Evolutionary conservation across 1,140 invertebrate genomes (phyloP), one percentile per base, ranked within the genome.

Genomic region (Eueides isabella): DNA sequence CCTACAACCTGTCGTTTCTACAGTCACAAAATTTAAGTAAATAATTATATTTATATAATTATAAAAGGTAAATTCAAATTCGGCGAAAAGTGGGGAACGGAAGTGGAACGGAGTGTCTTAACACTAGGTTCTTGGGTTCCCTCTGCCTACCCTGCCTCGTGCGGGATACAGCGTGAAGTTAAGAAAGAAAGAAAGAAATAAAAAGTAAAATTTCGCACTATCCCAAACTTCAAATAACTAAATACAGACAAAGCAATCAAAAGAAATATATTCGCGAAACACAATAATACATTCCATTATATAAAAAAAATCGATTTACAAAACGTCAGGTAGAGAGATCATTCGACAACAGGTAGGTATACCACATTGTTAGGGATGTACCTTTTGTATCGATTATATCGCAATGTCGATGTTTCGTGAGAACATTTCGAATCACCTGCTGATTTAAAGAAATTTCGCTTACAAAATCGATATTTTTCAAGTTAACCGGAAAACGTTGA

Each of bases 261-360:
- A 23, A 55, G 19, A 55, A 55, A 55, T 55, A 19, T 55, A 23
- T 55, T 55, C 19, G 48, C 48, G 41, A 55, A 55, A 26, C 48
- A 26, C 48, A 55, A 55, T 44, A 44, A 44, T 55, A 55, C 48
- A 55, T 55, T 55, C 48, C 48, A 23, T 12, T 55, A 11, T 55
- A 55, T 11, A 55, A 26, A 55, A 55, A 55, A 55, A 26, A 55
- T 55, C n/a, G 19, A 23, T 55, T 55, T 11, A 55, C 48, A 26
- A 26, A 26, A 2, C 19, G 26, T 55, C 48, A 55, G 48, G 48
- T 55, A 55, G 48, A n/a, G n/a, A 26, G n/a, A 55, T 55, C 48
- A 55, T 55, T 23, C 23, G n/a, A 23, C 44, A 23, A 55, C 44
- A 55, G 48, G 48, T n/a, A n/a, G n/a, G n/a, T 55, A 55, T 23